phyloP scores from a whole-genome alignment of 1,140 invertebrate genomes.

The Geopemphigus sp. region DNA sequence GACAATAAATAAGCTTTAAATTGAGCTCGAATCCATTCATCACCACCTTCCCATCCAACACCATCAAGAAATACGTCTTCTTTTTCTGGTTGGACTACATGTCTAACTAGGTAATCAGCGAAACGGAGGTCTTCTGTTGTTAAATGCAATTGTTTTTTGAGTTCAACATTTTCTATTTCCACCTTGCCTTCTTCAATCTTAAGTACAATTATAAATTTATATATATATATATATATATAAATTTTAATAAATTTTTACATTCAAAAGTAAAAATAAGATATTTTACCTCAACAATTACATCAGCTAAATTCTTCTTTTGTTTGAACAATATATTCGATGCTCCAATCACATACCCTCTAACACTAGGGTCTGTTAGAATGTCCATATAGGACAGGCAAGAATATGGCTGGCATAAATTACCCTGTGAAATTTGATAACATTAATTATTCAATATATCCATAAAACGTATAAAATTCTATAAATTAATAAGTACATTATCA shows the following conservation, averaged over 20 bases:
- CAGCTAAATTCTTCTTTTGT: conserved; percentile 88
- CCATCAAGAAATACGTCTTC: conserved; percentile 71
- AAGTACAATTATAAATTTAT: conserved; percentile 12
- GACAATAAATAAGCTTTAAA: conserved; percentile 90
- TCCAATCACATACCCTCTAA: conserved; percentile 90
- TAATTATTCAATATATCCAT: background rate
- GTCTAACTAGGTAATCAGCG: conserved; percentile 87
- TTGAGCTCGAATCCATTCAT: conserved; percentile 93
- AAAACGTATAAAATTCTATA: conserved; percentile 51
- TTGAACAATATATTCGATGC: conserved; percentile 97
- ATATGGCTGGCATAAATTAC: conserved; percentile 93
- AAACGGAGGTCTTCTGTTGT: conserved; percentile 95
- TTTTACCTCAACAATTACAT: conserved; percentile 84
- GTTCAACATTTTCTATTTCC: conserved; percentile 80
- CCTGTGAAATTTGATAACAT: conserved; percentile 58
- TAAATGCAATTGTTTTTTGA: conserved; percentile 78
- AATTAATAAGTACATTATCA: conserved; percentile 64
- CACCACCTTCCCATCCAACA: conserved; percentile 85
- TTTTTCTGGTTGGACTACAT: conserved; percentile 71
- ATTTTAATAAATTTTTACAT: background rate
- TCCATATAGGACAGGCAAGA: conserved; percentile 94
- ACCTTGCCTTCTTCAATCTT: conserved; percentile 75
- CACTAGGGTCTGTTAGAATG: conserved; percentile 80
- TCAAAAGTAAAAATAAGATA: background rate
- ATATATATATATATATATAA: no score